phyloP scores from a whole-genome alignment of 2,797 vertebrate genomes.

The Philypnodon macrostomus region DNA sequence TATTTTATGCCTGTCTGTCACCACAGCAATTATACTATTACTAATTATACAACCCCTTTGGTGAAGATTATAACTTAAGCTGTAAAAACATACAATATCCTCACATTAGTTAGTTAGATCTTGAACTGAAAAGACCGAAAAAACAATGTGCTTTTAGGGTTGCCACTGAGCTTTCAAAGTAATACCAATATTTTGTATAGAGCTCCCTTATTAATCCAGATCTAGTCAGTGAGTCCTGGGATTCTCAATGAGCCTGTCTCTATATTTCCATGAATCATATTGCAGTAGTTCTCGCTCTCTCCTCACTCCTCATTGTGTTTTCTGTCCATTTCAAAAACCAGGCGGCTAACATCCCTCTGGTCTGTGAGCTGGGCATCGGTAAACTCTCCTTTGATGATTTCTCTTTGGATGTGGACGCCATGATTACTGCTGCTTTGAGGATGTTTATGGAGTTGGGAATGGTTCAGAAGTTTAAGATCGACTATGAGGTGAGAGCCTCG shows the following conservation, averaged over 20 bases:
- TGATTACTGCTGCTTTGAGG: conserved; percentile 94
- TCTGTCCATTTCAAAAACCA: conserved; percentile 51
- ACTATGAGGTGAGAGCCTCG: conserved; percentile 88
- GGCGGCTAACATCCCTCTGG: conserved; percentile 94
- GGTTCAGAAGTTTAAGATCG: conserved; percentile 99
- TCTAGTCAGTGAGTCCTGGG: conserved; percentile 48
- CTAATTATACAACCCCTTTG: too few relatives aligned
- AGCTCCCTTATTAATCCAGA: conserved; percentile 69
- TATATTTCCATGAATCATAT: conserved; percentile 46
- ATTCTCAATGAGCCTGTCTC: conserved; percentile 64
- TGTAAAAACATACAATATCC: too few relatives aligned
- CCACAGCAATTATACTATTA: too few relatives aligned
- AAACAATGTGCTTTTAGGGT: neutral
- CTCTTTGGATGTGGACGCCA: conserved; percentile 93
- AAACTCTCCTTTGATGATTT: conserved; percentile 98
- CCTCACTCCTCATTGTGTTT: conserved; percentile 24
- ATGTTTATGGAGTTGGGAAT: conserved; percentile 99
- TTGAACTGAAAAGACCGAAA: too few relatives aligned
- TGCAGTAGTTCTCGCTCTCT: conserved; percentile 31
- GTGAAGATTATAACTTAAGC: too few relatives aligned
- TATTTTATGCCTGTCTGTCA: too few relatives aligned
- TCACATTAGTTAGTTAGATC: too few relatives aligned
- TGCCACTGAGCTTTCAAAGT: conserved; percentile 46
- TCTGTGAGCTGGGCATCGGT: conserved; percentile 93
- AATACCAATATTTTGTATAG: conserved; percentile 46